Evolutionary conservation across 2,113 vertebrate species (phyloP).

Genomic region (Turdus rufiventris): DNA sequence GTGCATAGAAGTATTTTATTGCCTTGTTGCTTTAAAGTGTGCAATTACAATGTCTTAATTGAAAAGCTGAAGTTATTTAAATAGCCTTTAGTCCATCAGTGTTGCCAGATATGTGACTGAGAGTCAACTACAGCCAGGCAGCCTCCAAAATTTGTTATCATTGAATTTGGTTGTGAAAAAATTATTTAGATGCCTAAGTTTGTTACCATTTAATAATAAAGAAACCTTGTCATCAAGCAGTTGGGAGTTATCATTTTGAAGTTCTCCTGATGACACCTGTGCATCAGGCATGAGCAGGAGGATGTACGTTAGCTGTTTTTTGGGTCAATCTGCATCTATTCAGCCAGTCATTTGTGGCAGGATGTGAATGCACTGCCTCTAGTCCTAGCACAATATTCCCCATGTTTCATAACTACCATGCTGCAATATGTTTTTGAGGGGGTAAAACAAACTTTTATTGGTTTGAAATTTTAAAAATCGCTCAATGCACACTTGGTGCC

Average conservation of each 20-base stretch:
- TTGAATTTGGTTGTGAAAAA: background rate
- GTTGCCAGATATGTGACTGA: background rate
- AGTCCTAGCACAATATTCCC: background rate
- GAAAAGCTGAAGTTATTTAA: background rate
- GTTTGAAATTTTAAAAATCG: background rate
- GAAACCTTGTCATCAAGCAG: background rate
- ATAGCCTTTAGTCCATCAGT: background rate
- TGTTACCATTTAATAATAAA: background rate
- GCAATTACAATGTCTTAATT: background rate
- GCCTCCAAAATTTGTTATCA: background rate
- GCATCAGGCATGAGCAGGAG: background rate
- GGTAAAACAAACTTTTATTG: background rate
- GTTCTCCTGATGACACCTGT: background rate
- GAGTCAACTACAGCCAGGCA: background rate
- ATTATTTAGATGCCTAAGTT: background rate
- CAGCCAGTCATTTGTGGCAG: background rate
- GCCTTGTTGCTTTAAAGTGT: background rate
- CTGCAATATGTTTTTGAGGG: background rate
- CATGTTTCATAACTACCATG: background rate
- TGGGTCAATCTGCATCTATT: background rate
- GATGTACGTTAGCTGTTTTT: background rate
- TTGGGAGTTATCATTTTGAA: background rate
- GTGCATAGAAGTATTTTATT: background rate
- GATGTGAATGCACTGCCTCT: background rate
- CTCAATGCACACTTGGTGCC: background rate